Conservation (phyloP, 2,113 vertebrate genomes). For the Spilogale gracilis region DNA sequence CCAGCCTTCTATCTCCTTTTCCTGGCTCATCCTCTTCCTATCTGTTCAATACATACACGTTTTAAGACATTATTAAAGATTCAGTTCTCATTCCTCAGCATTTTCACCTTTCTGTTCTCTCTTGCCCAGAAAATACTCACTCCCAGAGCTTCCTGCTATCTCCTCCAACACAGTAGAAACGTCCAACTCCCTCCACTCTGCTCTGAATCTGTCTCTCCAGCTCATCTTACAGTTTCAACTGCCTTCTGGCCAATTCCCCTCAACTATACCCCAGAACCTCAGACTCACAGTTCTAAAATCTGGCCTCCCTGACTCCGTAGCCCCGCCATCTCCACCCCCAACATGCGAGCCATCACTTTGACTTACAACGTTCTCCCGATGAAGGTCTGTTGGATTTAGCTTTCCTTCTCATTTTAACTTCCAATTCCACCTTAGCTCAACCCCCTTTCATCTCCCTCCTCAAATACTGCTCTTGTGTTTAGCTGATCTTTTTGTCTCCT, state of each 20-base stretch:
- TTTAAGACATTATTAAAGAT: not conserved
- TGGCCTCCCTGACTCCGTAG: not conserved
- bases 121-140: not conserved
- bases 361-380: not conserved
- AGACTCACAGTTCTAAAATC: not conserved
- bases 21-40: not conserved
- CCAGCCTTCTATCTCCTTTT: not conserved
- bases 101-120: not conserved
- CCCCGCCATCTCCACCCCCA: not conserved
- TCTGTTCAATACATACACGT: not conserved
- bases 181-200: not conserved
- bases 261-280: not conserved
- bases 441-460: not conserved
- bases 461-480: not conserved
- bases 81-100: not conserved
- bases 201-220: not conserved
- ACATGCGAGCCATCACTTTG: not conserved
- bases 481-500: not conserved
- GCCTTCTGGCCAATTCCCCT: not conserved
- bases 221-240: not conserved
- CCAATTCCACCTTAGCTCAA: not conserved
- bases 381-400: not conserved
- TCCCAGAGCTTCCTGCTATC: not conserved
- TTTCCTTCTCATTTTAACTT: not conserved
- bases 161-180: not conserved